Percentiles rank a stretch among this genome's conserved stretches.
phyloP scores from a whole-genome alignment of 1,140 invertebrate species.

The Pinna nobilis region DNA sequence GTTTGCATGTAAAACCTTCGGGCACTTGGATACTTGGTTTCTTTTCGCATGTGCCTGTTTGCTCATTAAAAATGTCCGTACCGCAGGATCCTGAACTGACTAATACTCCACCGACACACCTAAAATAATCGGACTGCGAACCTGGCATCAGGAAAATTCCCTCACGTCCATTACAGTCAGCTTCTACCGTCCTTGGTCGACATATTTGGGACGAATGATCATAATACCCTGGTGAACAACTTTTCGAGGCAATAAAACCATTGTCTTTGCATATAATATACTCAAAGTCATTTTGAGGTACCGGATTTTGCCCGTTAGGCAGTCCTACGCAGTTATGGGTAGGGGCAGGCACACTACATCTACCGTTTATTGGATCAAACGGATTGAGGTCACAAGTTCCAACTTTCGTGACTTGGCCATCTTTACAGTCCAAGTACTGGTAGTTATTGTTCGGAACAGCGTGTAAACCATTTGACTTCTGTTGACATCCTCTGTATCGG shows the following conservation, averaged over 20 bases:
- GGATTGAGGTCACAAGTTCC: slow-evolving; percentile 22
- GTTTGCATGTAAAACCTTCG: background rate
- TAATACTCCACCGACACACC: slow-evolving; percentile 6
- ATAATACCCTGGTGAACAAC: slow-evolving; percentile 21
- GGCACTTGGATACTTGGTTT: background rate
- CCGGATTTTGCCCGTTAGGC: slow-evolving; percentile 19
- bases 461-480: slow-evolving; percentile 16
- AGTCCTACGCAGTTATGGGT: slow-evolving; percentile 8
- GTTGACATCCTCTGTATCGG: slow-evolving; percentile 18
- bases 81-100: slow-evolving; percentile 11
- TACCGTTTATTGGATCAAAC: slow-evolving; percentile 21
- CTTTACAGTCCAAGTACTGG: slow-evolving; percentile 25
- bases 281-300: slow-evolving; percentile 1
- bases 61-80: slow-evolving; percentile 17
- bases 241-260: background rate
- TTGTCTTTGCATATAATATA: slow-evolving; percentile 28
- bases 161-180: slow-evolving; percentile 20
- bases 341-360: slow-evolving; percentile 11
- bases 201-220: slow-evolving; percentile 6
- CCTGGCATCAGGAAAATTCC: slow-evolving; percentile 13
- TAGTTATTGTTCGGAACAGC: slow-evolving; percentile 13
- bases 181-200: background rate
- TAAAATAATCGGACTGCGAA: slow-evolving; percentile 6
- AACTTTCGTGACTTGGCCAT: slow-evolving; percentile 7
- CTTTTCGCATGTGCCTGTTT: slow-evolving; percentile 4